These are phyloP conservation scores for Eriocheir sinensis DNA, from an alignment of 1,140 invertebrate species.

Conservation along the genomic window DNA sequence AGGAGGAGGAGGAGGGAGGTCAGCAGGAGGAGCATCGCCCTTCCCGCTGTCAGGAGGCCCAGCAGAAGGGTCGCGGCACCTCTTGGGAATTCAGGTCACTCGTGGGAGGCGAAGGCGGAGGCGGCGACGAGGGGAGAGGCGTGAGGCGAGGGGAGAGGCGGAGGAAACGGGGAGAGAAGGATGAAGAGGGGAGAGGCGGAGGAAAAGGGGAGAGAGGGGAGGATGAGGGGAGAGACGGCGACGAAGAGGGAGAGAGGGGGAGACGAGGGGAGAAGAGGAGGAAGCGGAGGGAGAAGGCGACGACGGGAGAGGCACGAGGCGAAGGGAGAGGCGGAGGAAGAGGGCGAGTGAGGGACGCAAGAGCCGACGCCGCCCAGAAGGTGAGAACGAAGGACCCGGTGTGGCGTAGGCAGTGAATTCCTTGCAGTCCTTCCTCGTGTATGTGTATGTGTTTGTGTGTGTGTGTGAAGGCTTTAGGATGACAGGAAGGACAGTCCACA, in stretches of 20 bases:
- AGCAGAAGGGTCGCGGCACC: neutral
- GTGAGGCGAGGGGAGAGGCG: neutral
- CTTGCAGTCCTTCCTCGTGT: neutral
- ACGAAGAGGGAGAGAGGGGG: too few species aligned
- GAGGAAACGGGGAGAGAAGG: too few species aligned
- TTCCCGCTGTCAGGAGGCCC: neutral
- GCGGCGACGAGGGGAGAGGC: neutral
- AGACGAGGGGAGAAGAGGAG: too few species aligned
- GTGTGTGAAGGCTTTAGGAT: neutral
- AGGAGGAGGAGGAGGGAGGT: too few species aligned
- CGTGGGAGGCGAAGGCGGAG: neutral
- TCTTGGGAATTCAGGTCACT: neutral
- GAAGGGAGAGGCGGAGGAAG: neutral
- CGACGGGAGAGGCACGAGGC: neutral
- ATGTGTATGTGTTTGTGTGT: neutral
- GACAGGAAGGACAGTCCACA: neutral
- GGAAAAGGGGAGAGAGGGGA: neutral
- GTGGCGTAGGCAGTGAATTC: neutral
- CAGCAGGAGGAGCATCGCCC: too few species aligned
- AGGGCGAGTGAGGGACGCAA: too few species aligned
- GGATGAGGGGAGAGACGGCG: neutral
- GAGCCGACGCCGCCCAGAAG: neutral
- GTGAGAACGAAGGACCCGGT: neutral
- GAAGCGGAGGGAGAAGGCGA: neutral
- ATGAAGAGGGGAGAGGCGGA: neutral